These are phyloP conservation scores for Timema podura DNA, from an alignment of 2,888 invertebrate genomes.

Conservation along the genomic window DNA sequence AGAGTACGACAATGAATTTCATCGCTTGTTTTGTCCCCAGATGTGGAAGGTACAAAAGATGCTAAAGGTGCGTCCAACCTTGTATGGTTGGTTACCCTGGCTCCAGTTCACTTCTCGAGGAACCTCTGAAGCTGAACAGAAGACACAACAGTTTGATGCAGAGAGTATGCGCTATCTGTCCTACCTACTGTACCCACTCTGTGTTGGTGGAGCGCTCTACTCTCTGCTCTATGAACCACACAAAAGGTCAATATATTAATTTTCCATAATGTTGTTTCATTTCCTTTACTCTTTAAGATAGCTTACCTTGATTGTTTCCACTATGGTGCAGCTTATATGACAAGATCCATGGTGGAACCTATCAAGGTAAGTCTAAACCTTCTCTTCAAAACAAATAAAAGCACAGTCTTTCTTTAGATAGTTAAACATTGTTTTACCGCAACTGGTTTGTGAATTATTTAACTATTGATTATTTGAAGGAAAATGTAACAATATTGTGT, in stretches of 20 bases:
- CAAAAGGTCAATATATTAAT: slow-evolving; percentile 64
- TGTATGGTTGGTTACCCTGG: slow-evolving; percentile 41
- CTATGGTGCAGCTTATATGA: no score
- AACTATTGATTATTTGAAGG: no score
- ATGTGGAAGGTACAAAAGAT: slow-evolving; percentile 96
- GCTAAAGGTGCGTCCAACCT: slow-evolving; percentile 48
- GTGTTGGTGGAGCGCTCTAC: slow-evolving; percentile 82
- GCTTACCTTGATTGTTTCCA: no score
- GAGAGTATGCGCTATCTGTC: slow-evolving; percentile 91
- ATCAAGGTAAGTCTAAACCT: no score
- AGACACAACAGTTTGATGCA: slow-evolving; percentile 82
- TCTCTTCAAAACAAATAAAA: no score
- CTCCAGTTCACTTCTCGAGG: slow-evolving; percentile 43
- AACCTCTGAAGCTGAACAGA: slow-evolving; percentile 63
- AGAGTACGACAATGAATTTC: slow-evolving; percentile 17
- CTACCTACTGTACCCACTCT: slow-evolving; percentile 84
- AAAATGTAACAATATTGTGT: no score
- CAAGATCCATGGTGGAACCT: no score
- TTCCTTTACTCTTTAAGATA: slow-evolving; percentile 18
- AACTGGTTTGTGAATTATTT: no score
- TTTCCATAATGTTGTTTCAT: neutral
- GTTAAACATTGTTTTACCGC: no score
- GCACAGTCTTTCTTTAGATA: no score
- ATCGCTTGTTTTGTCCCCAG: slow-evolving; percentile 50
- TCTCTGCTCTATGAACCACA: slow-evolving; percentile 92